Conservation (phyloP, 1,140 invertebrate species). For the Orius insidiosus region DNA sequence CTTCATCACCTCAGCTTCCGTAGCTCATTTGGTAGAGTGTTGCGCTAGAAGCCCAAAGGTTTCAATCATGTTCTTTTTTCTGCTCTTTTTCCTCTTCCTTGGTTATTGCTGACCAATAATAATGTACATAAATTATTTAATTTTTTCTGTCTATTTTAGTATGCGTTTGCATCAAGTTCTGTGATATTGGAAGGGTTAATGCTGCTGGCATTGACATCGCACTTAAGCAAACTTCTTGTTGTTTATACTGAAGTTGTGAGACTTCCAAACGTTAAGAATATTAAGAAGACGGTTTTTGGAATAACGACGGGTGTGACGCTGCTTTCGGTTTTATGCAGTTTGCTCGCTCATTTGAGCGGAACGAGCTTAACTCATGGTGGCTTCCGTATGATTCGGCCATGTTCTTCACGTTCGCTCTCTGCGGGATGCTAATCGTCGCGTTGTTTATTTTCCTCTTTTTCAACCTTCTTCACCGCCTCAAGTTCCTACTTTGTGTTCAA, state of each 20-base stretch:
- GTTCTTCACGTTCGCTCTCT: constrained; percentile 37
- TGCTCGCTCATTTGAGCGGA: constrained; percentile 34
- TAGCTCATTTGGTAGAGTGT: too few species aligned
- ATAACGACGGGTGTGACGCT: constrained; percentile 38
- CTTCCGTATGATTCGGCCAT: constrained; percentile 32
- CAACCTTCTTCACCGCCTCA: constrained; percentile 27
- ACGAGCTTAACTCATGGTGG: constrained; percentile 37
- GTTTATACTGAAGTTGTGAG: constrained; percentile 36
- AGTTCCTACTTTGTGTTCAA: constrained; percentile 8
- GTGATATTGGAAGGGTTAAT: constrained; percentile 33
- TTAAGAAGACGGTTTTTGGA: constrained; percentile 36
- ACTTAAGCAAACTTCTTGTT: constrained; percentile 36
- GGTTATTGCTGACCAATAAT: too few species aligned
- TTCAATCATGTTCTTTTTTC: too few species aligned
- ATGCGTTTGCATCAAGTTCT: constrained; percentile 27
- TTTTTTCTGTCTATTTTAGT: constrained; percentile 20
- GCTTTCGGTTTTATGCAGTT: constrained; percentile 35
- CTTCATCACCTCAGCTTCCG: too few species aligned
- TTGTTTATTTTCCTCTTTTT: constrained; percentile 35
- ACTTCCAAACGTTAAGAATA: constrained; percentile 29
- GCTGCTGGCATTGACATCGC: constrained; percentile 34
- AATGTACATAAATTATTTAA: too few species aligned
- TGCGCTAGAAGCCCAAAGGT: too few species aligned
- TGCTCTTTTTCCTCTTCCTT: too few species aligned
- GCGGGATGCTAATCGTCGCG: constrained; percentile 30